These are phyloP conservation scores for Elgaria multicarinata DNA, from an alignment of 2,113 vertebrate genomes.

Conservation along the genomic window DNA sequence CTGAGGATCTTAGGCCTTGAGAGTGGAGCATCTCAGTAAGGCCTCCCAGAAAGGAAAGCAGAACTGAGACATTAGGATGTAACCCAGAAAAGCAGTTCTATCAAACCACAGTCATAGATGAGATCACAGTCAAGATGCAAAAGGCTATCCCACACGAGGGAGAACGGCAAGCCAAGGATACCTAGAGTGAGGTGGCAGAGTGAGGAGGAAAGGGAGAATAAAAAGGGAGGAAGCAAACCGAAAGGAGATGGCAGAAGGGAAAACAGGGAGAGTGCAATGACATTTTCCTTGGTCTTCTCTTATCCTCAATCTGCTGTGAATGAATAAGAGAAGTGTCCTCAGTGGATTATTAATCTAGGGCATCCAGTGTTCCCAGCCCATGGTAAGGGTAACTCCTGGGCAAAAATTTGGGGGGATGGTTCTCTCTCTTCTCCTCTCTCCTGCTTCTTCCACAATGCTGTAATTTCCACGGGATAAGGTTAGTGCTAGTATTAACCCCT, in stretches of 20 bases:
- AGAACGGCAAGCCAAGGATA: too few relatives aligned
- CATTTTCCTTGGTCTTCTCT: neutral
- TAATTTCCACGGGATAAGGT: neutral
- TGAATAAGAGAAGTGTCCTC: too few relatives aligned
- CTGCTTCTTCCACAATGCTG: neutral
- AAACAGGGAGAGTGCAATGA: neutral
- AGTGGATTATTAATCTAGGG: neutral
- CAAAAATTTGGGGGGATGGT: neutral
- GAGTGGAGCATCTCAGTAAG: neutral
- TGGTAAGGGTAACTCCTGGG: neutral
- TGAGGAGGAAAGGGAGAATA: neutral
- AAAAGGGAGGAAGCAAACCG: neutral
- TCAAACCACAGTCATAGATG: too few relatives aligned
- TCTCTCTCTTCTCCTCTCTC: neutral
- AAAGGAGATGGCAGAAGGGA: neutral
- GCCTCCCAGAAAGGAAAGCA: neutral
- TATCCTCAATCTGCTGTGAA: neutral
- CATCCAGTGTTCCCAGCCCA: neutral
- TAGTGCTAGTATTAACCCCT: neutral
- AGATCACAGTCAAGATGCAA: too few relatives aligned
- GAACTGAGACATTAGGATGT: neutral
- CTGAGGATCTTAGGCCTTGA: neutral
- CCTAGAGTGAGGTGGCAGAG: too few relatives aligned
- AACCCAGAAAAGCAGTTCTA: too few relatives aligned
- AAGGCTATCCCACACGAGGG: too few relatives aligned